Evolutionary conservation across 1,140 invertebrate genomes (phyloP), one percentile per base, ranked within the genome.

Genomic region (Zaprionus taronus): DNA sequence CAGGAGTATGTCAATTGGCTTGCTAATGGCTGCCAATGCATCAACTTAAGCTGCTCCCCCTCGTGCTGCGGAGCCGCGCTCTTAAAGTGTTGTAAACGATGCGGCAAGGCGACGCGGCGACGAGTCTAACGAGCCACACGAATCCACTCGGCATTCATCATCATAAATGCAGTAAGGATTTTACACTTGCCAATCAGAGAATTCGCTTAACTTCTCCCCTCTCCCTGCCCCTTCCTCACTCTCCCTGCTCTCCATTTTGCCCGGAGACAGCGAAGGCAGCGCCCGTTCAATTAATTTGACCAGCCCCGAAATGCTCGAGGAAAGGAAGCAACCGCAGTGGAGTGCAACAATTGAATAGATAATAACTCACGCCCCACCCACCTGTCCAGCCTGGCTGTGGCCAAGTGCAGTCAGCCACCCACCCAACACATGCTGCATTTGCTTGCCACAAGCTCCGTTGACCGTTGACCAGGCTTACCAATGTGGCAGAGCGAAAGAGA

Each of bases 291-390:
- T 87, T 81, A 81, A 87, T 84, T 80, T 82, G 72, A 24, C 73
- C 77, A 81, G 66, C 74, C 80, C 68, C 75, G 67, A 70, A 70
- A 65, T 28, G 64, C 80, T 69, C 47, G 72, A 73, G 79, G 83
- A 65, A 76, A 81, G 79, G 81, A 91, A 91, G 79, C 87, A 87
- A 47, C 41, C 17, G 41, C 41, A 47, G 72, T 72, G 75, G 91
- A 91, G 78, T 89, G 83, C 82, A 90, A 89, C 91, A 92, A 92
- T 92, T 92, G 91, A 92, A 92, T 92, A 92, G 91, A 92, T 92
- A 92, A 92, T 92, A 92, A 92, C 83, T 92, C 91, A 92, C 83
- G 91, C 83, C 81, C 91, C 91, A 85, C 91, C 91, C 75, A 91
- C 81, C 76, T 69, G 80, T 61, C 68, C 66, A n/a, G 17, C 7